Evolutionary conservation across 2,888 invertebrate genomes (phyloP).

Genomic region (Venustoraphidia nigricollis): DNA sequence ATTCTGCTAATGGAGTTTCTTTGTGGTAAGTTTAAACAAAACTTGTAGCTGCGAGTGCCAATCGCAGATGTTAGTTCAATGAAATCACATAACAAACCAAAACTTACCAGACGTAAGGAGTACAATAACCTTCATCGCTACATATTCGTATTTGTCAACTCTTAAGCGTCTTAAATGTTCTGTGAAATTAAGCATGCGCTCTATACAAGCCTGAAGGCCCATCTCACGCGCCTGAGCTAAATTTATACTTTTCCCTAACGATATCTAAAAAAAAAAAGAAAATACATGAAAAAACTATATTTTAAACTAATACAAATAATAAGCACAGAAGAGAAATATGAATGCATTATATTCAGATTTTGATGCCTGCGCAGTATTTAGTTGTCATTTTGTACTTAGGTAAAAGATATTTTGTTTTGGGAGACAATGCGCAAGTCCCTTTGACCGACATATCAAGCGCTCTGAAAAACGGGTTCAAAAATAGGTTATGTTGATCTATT

Average conservation of each 20-base stretch:
- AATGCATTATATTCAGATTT: too few relatives aligned
- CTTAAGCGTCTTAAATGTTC: constrained; percentile 78
- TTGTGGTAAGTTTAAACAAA: background rate
- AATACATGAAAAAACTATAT: constrained; percentile 10
- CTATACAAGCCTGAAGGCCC: constrained; percentile 74
- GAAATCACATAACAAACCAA: background rate
- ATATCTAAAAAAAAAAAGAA: constrained; percentile 18
- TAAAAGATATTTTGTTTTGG: too few relatives aligned
- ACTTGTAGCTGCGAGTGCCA: too few relatives aligned
- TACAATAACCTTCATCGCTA: constrained; percentile 89
- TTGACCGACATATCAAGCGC: too few relatives aligned
- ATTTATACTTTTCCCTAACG: constrained; percentile 45
- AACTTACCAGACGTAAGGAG: constrained; percentile 73
- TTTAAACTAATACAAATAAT: too few relatives aligned
- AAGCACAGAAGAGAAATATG: too few relatives aligned
- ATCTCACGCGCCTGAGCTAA: constrained; percentile 52
- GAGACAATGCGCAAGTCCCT: too few relatives aligned
- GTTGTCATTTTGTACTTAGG: too few relatives aligned
- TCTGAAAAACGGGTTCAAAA: too few relatives aligned
- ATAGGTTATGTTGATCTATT: too few relatives aligned
- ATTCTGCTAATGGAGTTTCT: background rate
- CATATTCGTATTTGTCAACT: constrained; percentile 91
- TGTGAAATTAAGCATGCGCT: constrained; percentile 87
- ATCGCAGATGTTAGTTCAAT: background rate
- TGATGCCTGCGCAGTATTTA: too few relatives aligned